Evolutionary conservation across 2,888 invertebrate species (phyloP), one percentile per base, ranked within the genome.

Genomic region (Drosophila longiperda): DNA sequence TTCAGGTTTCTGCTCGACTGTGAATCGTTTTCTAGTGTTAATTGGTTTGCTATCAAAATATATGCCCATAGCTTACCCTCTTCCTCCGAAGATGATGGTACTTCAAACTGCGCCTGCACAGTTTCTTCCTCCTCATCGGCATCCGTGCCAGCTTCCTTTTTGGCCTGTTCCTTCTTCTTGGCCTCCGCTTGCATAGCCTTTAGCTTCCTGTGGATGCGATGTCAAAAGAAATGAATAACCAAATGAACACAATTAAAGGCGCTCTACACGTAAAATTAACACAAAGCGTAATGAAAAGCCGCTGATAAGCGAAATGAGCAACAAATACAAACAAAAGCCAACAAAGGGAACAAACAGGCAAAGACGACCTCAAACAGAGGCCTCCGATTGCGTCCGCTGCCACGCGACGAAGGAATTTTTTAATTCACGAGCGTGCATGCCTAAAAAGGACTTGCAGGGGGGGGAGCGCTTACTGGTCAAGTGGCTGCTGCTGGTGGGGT

Each of bases 211-310:
- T 29, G 29, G 29, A 29, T 29, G 29, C 29, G 36, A 63, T 45
- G 62, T 64, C 52, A 52, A 54, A 72, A 78, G 62, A 75, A 60
- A 69, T 49, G 60, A 66, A 80, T 71, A 80, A 80, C 74, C 76
- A 82, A 76, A 78, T 74, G 77, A 78, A 83, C 71, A 79, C 73
- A 83, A 90, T 87, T 78, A 82, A 88, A 82, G 73, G 59, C 62
- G 73, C 64, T 63, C 63, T 75, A 68, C 76, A 76, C 73, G 78
- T 66, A 80, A 89, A 91, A 90, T 91, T 87, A 90, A 90, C 87
- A 89, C 83, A 91, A 88, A 91, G 85, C 77, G 84, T 85, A 91
- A 91, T 91, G 90, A 91, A 91, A 91, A 83, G 84, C 83, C 63
- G 66, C 80, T 83, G 92, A 91, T 91, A 92, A 91, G 91, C 80